Evolutionary conservation across 1,140 invertebrate genomes (phyloP).

Genomic region (Eulimnadia texana): DNA sequence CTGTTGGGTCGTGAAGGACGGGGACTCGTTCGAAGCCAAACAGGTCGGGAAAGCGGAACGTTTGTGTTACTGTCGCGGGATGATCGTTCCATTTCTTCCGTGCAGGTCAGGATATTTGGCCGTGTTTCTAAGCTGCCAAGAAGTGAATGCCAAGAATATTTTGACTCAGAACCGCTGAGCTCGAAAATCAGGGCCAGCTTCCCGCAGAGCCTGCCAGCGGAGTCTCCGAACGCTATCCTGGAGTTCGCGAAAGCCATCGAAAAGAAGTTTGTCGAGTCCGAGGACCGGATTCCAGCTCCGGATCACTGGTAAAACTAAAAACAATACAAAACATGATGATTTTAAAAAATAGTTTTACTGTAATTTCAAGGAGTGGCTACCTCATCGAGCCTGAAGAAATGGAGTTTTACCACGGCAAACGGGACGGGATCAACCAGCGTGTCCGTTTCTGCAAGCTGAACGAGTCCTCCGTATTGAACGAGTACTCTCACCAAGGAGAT

Average conservation of each 20-base stretch:
- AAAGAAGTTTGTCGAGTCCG: background rate
- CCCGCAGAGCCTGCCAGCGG: background rate
- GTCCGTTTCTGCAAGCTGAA: background rate
- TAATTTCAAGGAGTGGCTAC: background rate
- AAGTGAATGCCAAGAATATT: background rate
- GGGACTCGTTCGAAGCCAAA: background rate
- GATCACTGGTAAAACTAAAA: background rate
- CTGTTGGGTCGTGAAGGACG: slow-evolving; percentile 2
- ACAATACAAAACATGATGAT: background rate
- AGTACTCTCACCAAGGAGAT: background rate
- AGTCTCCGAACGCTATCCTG: background rate
- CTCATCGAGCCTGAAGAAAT: slow-evolving; percentile 1
- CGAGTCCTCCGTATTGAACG: background rate
- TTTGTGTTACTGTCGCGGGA: no score
- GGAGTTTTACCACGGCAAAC: slow-evolving; percentile 9
- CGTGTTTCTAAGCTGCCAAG: background rate
- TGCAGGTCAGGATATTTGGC: slow-evolving; percentile 3
- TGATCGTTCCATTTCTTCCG: no score
- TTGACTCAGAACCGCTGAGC: background rate
- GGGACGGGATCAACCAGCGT: slow-evolving; percentile 1
- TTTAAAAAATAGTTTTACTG: background rate
- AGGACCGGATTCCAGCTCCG: background rate
- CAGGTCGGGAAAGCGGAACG: background rate
- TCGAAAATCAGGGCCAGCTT: slow-evolving; percentile 4
- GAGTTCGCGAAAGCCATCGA: background rate